Evolutionary conservation across 2,797 vertebrate species (phyloP).

Genomic region (Paguma larvata): DNA sequence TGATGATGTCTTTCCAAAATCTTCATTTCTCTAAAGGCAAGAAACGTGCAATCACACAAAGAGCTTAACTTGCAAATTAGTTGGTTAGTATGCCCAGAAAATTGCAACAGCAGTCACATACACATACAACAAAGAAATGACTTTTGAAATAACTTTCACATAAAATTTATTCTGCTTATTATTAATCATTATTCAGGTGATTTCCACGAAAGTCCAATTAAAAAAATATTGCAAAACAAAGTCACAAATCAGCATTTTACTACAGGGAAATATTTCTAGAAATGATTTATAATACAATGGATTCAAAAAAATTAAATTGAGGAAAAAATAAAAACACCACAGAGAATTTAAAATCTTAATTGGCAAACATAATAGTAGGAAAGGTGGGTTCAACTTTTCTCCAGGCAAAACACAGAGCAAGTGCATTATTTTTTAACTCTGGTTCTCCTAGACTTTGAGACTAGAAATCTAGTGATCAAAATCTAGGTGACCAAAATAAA

Average conservation of each 20-base stretch:
- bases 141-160: constrained; percentile 6
- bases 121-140: neutral
- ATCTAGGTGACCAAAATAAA: neutral
- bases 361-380: neutral
- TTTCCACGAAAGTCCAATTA: neutral
- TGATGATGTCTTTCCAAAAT: neutral
- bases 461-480: neutral
- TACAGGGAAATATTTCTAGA: neutral
- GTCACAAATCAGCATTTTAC: neutral
- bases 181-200: neutral
- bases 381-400: neutral
- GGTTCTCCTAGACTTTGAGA: neutral
- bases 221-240: neutral
- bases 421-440: neutral
- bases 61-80: neutral
- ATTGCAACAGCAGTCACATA: neutral
- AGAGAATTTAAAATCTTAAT: neutral
- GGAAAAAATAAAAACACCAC: neutral
- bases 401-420: neutral
- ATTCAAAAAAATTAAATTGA: neutral
- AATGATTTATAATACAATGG: neutral
- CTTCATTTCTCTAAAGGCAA: neutral
- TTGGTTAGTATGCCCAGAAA: neutral
- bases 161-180: constrained; percentile 34
- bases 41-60: neutral